phyloP scores from a whole-genome alignment of 2,888 invertebrate species.

The Mellilla xanthometata region DNA sequence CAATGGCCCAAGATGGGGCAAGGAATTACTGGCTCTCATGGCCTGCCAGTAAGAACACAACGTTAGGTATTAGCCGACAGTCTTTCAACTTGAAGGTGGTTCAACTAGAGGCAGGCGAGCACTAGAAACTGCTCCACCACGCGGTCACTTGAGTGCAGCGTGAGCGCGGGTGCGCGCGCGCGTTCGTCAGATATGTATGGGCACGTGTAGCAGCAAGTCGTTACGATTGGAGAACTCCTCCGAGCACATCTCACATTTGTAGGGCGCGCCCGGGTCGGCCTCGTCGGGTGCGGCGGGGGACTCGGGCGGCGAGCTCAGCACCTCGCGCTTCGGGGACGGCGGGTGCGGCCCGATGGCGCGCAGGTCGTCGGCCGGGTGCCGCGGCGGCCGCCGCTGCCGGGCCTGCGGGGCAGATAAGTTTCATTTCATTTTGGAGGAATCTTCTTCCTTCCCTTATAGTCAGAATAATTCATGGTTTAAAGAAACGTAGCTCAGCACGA shows the following conservation, averaged over 20 bases:
- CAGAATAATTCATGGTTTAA: no score
- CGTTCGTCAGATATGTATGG: constrained; percentile 88
- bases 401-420: constrained; percentile 31
- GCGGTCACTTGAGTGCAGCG: constrained; percentile 1
- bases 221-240: constrained; percentile 88
- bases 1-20: no score
- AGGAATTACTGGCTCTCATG: no score
- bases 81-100: no score
- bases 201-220: constrained; percentile 88
- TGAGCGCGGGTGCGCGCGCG: constrained; percentile 13
- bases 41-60: no score
- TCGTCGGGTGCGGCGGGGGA: constrained; percentile 15
- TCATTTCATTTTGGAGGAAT: no score
- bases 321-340: constrained; percentile 26
- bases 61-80: no score
- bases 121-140: no score
- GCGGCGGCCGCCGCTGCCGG: constrained; percentile 56
- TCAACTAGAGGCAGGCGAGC: no score
- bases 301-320: constrained; percentile 15
- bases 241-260: constrained; percentile 92
- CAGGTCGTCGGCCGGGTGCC: constrained; percentile 68
- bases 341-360: constrained; percentile 54
- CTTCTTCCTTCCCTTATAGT: no score
- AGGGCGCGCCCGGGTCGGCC: constrained; percentile 78
- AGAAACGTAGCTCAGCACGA: no score